A percentile compares a stretch with the other conserved stretches of the same genome.
These are phyloP conservation scores for Hirtodrosophila alboralis DNA, from an alignment of 2,888 invertebrate genomes.

Conservation along the genomic window DNA sequence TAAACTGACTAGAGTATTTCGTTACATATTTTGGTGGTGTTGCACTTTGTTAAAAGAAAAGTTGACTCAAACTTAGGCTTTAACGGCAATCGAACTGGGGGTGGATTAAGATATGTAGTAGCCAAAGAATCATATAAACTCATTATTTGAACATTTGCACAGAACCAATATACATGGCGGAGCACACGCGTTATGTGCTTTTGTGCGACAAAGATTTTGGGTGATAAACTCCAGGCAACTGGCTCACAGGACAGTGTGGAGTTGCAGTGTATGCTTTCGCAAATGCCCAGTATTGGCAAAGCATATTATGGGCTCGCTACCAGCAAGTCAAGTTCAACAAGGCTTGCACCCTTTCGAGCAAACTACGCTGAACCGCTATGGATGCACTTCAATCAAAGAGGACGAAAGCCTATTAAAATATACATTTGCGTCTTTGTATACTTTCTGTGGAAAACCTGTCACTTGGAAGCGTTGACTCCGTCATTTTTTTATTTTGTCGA, in stretches of 20 bases:
- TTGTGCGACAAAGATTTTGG: not conserved
- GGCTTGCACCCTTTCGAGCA: conserved; percentile 2
- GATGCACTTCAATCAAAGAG: conserved; percentile 16
- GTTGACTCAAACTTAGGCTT: not conserved
- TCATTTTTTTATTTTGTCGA: too few relatives aligned
- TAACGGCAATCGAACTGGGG: too few relatives aligned
- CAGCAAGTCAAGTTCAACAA: not conserved
- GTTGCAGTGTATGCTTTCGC: conserved; percentile 1
- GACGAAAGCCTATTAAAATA: conserved; percentile 22
- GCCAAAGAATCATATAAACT: conserved; percentile 2
- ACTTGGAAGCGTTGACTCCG: too few relatives aligned
- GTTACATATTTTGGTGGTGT: not conserved
- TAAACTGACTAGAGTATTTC: not conserved
- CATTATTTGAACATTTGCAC: conserved; percentile 5
- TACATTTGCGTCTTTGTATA: conserved; percentile 37
- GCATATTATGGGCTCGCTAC: too few relatives aligned
- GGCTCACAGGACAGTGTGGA: conserved; percentile 1
- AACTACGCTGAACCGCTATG: conserved; percentile 5
- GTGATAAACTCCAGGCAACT: not conserved
- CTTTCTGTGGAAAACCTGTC: conserved; percentile 36
- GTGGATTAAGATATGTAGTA: too few relatives aligned
- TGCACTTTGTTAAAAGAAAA: not conserved
- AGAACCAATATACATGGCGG: conserved; percentile 10
- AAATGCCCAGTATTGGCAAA: too few relatives aligned
- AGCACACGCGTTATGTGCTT: conserved; percentile 4